Conservation (phyloP, 2,888 invertebrate genomes). For the Eurytoma adleriae region DNA sequence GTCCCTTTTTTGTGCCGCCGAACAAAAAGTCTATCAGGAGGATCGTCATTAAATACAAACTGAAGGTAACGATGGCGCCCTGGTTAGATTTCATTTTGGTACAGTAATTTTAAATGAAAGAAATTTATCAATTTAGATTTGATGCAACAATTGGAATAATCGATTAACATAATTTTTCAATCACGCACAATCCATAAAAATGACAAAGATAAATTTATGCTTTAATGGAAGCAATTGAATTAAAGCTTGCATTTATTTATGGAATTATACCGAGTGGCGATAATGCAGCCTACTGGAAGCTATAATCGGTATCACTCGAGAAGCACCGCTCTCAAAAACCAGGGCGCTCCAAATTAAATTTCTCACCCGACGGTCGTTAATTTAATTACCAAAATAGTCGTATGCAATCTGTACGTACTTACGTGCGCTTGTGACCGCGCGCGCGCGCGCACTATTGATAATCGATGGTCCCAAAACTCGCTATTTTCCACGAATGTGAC, state of each 20-base stretch:
- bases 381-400: conserved; percentile 49
- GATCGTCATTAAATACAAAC: conserved; percentile 1
- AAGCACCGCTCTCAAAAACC: too few species aligned
- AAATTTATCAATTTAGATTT: not conserved
- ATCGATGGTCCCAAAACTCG: conserved; percentile 61
- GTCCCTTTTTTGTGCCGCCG: not conserved
- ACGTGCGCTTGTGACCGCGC: conserved; percentile 5
- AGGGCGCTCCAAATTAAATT: conserved; percentile 46
- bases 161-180: too few species aligned
- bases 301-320: too few species aligned
- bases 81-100: not conserved
- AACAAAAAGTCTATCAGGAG: conserved; percentile 24
- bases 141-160: too few species aligned
- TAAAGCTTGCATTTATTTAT: too few species aligned
- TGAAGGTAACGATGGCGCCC: not conserved
- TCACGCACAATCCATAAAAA: too few species aligned
- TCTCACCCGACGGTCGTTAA: conserved; percentile 19
- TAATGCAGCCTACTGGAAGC: too few species aligned
- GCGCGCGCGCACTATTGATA: conserved; percentile 44
- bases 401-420: conserved; percentile 41
- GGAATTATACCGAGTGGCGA: too few species aligned
- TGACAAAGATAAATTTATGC: too few species aligned
- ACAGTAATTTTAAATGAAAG: not conserved
- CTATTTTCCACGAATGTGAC: conserved; percentile 34
- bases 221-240: too few species aligned